phyloP scores from a whole-genome alignment of 2,113 vertebrate species.

The Stigmatopora argus region DNA sequence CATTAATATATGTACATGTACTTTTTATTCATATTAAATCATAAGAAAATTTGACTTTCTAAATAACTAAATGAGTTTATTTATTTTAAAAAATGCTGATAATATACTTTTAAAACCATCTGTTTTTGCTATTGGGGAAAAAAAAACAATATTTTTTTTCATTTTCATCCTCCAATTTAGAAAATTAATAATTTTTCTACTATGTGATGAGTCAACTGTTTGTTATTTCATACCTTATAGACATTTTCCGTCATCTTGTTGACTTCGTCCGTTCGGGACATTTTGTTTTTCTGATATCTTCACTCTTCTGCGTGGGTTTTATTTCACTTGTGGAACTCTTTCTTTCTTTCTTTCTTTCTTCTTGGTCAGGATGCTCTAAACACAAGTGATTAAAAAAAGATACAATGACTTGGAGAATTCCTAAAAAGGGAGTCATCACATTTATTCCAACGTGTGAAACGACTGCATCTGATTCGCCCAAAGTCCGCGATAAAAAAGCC shows the following conservation, averaged over 20 bases:
- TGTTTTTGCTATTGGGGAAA: no score
- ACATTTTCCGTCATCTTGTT: constrained; percentile 84
- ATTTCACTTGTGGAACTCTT: neutral
- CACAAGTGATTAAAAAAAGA: constrained; percentile 16
- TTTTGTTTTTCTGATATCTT: constrained; percentile 34
- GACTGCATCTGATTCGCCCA: neutral
- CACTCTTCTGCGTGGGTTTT: neutral
- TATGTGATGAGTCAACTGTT: neutral
- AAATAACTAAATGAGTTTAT: no score
- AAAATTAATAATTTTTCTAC: no score
- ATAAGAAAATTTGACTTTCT: no score
- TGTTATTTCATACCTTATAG: constrained; percentile 68
- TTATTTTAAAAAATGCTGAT: no score
- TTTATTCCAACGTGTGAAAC: neutral
- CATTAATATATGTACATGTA: no score
- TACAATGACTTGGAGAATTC: neutral
- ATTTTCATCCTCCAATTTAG: no score
- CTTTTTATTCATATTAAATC: no score
- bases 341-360: neutral
- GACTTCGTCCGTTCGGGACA: constrained; percentile 82
- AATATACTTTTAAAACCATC: no score
- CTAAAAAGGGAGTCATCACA: neutral
- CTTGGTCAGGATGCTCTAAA: constrained; percentile 16
- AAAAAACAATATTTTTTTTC: no score
- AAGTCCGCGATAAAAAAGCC: constrained; percentile 4